Base-by-base conservation (phyloP, 2,797 vertebrate genomes). In the Scarus forsteni region DNA sequence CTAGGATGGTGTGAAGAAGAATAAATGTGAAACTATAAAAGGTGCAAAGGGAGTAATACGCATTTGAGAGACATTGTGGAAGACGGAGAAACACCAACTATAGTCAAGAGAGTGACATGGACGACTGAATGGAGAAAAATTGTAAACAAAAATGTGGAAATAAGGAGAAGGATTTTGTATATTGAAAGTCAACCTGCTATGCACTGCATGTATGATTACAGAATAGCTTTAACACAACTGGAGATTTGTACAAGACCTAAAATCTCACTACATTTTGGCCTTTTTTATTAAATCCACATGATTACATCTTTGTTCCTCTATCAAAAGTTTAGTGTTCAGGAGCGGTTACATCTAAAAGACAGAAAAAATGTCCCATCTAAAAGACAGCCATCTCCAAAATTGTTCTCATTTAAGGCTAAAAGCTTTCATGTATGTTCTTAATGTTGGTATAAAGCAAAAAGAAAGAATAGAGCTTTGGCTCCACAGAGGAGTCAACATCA, bases 81-180 rank as follows among this genome's bases (percentile, higher is more conserved):
- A 50, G 39, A 40, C 63, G 62, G 42, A 19, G n/a, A 45, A 67
- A 60, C 2, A 43, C 38, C 12, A 75, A 63, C 3, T 38, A 54
- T 15, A 8, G 35, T 51, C 48, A 15, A 8, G 52, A 36, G 39
- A 58, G 10, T 36, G 1, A 59, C 8, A 43, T 12, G 18, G 4
- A 1, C 1, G 2, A 27, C 15, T 35, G 10, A 46, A 57, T 15
- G 9, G 12, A 10, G 3, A 55, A 19, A 54, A 18, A 42, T 10
- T 18, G 13, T 15, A 11, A 11, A 55, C 35, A 12, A 10, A 67
- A 38, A 64, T 14, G 19, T 15, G 8, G 42, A 49, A 50, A 46
- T 58, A 18, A 66, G 38, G 5, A 8, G 14, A 67, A 34, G 54
- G 12, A 52, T 70, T 66, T 42, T 45, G 12, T 54, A 45, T 56